These are phyloP conservation scores for Sarotherodon lohbergeri DNA, from an alignment of 2,113 vertebrate genomes.

Conservation along the genomic window DNA sequence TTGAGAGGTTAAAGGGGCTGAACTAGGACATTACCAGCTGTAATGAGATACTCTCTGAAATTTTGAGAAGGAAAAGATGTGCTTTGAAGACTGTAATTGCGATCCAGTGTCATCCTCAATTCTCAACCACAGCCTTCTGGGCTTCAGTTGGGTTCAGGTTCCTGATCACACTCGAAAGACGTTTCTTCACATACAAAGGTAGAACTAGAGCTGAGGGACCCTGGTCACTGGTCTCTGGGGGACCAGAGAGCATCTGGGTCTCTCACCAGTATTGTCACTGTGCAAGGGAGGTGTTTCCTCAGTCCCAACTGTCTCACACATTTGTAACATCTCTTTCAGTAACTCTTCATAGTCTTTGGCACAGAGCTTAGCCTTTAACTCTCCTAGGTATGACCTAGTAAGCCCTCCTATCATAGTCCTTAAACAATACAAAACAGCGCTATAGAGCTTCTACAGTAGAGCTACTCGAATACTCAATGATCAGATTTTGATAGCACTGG, in stretches of 20 bases:
- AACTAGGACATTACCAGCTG: background rate
- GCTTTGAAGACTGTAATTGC: background rate
- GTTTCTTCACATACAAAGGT: background rate
- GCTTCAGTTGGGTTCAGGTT: background rate
- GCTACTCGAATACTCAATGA: background rate
- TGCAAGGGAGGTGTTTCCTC: background rate
- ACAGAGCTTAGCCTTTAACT: background rate
- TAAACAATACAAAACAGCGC: background rate
- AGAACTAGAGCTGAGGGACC: background rate
- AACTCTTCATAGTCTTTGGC: background rate
- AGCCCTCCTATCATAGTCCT: background rate
- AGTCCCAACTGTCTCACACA: background rate
- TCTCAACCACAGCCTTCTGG: background rate
- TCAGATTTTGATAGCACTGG: background rate
- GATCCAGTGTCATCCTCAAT: background rate
- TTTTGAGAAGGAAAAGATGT: background rate
- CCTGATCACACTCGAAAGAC: background rate
- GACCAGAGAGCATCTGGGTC: no score
- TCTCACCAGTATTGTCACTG: no score
- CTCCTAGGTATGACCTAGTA: background rate
- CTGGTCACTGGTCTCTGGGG: background rate
- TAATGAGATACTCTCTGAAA: background rate
- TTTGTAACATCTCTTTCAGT: background rate
- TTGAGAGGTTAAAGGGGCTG: background rate
- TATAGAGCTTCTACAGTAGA: background rate